phyloP scores from a whole-genome alignment of 2,888 invertebrate genomes.

The Limnephilus lunatus region DNA sequence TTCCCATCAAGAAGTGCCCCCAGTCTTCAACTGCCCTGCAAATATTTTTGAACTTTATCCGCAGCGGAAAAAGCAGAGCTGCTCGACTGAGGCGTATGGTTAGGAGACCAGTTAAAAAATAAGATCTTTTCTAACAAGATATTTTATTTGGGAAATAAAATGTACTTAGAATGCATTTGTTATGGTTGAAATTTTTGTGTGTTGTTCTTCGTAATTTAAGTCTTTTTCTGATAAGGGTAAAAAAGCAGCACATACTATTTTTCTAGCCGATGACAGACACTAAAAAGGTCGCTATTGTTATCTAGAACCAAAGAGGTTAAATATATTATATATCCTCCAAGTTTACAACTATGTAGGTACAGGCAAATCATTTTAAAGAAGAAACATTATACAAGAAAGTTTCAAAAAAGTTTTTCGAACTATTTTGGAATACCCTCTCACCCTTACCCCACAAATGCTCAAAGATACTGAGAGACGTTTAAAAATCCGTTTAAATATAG shows the following conservation, averaged over 20 bases:
- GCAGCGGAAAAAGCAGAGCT: background rate
- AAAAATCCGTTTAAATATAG: no score
- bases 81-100: background rate
- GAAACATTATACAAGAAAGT: no score
- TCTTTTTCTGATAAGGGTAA: background rate
- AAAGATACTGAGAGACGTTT: no score
- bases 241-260: background rate
- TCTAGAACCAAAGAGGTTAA: background rate
- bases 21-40: conserved; percentile 16
- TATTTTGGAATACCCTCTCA: no score
- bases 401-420: no score
- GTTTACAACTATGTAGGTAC: no score
- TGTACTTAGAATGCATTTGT: background rate
- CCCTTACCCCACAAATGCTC: no score
- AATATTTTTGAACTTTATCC: conserved; percentile 19
- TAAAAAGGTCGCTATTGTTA: background rate
- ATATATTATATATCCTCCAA: no score
- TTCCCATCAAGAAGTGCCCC: conserved; percentile 59
- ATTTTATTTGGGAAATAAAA: background rate
- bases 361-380: no score
- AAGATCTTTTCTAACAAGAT: background rate
- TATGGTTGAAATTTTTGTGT: background rate
- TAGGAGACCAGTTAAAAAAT: background rate
- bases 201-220: background rate
- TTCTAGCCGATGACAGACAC: background rate